Evolutionary conservation across 2,797 vertebrate species (phyloP), one percentile per base, ranked within the genome.

Genomic region (Nothura maculosa): DNA sequence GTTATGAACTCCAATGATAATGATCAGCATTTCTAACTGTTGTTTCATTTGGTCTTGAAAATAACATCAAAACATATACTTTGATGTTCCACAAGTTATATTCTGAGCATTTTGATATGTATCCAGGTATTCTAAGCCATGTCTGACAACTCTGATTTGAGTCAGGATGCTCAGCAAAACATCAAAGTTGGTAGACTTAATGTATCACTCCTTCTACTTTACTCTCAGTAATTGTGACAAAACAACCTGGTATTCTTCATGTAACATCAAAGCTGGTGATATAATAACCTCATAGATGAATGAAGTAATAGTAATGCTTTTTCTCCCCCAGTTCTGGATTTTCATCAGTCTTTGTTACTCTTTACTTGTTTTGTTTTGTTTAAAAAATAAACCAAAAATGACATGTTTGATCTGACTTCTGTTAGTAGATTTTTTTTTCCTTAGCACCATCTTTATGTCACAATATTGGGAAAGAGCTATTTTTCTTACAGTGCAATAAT

Each of bases 191-290:
- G 64, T 92, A 57, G 36, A 93, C 79, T 95, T 96, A 83, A 30
- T 89, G 60, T 25, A 34, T 61, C 81, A 42, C 17, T 93, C 97
- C 94, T 97, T 95, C 95, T 97, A 96, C 95, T 96, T 93, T 94
- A 55, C 92, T 83, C 92, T 91, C 91, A 92, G 90, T 97, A 98
- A 97, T 74, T 97, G 97, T 94, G 93, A 97, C 94, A 97, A 97
- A 98, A 98, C 81, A 91, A 97, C 81, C 67, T 91, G 94, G 96
- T 97, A 98, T 96, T 96, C 92, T 96, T 83, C 89, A 78, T 88
- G 85, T 95, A 97, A 96, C 96, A 97, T 97, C 97, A 97, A 97
- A 98, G 96, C 91, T 86, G 25, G 25, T 90, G 28, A 28, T 90
- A 91, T 91, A 96, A 96, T 95, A 96, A 94, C 61, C 82, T 94